Evolutionary conservation across 1,140 invertebrate species (phyloP), one percentile per base, ranked within the genome.

Genomic region (Anagrus nilaparvatae): DNA sequence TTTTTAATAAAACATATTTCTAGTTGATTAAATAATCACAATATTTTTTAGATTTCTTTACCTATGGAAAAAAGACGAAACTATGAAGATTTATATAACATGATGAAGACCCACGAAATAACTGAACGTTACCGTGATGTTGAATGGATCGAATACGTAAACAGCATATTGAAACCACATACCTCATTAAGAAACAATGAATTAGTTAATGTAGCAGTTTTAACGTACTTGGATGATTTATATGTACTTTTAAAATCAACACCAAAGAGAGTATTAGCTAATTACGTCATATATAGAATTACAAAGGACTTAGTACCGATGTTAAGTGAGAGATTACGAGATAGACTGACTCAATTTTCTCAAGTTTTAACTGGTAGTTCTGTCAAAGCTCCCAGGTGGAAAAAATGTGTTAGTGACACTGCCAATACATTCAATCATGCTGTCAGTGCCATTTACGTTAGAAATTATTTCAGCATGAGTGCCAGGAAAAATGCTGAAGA

Each of bases 101-200:
- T 75, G 34, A 79, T 81, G 69, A 73, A 79, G 0, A 68, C 96
- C 3, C 59, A 60, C 4, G 75, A 94, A 43, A 58, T 97, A 7
- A 76, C 84, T 49, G 51, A 70, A 18, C 78, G 79, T 34, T 87
- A 82, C 55, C 80, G 82, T 3, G 77, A 76, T 53, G 76, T 90
- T 17, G 76, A 83, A 8, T 91, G 87, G 87, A 57, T 77, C 43
- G 73, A 80, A 32, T 92, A 90, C 56, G 78, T 93, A 50, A 86
- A 87, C 59, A 78, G 64, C 0, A 59, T 92, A 9, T 65, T 95
- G 7, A 70, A 76, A 0, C 65, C 71, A 0, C 70, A 72, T 5
- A 60, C 77, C 1, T 51, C 63, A 31, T 65, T 95, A 0, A 67
- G 65, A 4, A 63, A 74, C 0, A 69, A 86, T 29, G 88, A 94